A percentile compares a stretch with the other conserved stretches of the same genome.
Conservation (phyloP, 2,888 invertebrate species). For the Drosophila atripex region DNA sequence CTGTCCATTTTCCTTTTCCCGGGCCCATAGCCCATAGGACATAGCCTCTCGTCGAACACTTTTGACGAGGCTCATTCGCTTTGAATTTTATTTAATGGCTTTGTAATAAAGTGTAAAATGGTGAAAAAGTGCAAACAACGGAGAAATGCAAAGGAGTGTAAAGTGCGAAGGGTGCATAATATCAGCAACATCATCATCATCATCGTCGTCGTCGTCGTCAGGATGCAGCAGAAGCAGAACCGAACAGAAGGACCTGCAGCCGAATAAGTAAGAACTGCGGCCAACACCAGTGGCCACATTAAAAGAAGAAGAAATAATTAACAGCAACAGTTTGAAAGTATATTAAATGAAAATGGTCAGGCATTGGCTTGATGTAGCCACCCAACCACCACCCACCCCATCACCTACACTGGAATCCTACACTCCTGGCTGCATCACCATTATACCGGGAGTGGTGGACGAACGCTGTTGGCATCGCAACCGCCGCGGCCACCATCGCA, state of each 20-base stretch:
- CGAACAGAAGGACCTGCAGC: conserved; percentile 17
- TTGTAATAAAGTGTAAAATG: conserved; percentile 80
- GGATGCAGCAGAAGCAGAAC: conserved; percentile 1
- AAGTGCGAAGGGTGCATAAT: conserved; percentile 61
- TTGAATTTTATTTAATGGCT: conserved; percentile 80
- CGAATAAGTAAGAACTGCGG: conserved; percentile 51
- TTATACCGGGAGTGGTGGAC: conserved; percentile 35
- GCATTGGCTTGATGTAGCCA: conserved; percentile 15
- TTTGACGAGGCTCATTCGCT: conserved; percentile 68
- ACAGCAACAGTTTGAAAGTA: conserved; percentile 79
- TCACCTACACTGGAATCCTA: conserved; percentile 1
- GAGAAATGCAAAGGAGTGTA: conserved; percentile 20
- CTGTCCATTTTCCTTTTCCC: not conserved
- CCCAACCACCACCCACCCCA: not conserved
- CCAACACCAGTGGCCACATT: conserved; percentile 68
- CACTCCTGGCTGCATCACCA: conserved; percentile 41
- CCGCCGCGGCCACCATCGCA: conserved; percentile 57
- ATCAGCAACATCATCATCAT: conserved; percentile 74
- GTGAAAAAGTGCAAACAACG: conserved; percentile 78
- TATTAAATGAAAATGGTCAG: conserved; percentile 73
- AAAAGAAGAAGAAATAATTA: conserved; percentile 79
- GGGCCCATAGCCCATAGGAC: not conserved
- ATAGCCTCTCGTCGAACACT: conserved; percentile 29
- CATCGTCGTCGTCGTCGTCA: conserved; percentile 32
- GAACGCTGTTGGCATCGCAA: conserved; percentile 27